Percentiles rank a stretch among this genome's conserved stretches.
phyloP scores from a whole-genome alignment of 1,140 invertebrate genomes.

The Temnothorax nylanderi region DNA sequence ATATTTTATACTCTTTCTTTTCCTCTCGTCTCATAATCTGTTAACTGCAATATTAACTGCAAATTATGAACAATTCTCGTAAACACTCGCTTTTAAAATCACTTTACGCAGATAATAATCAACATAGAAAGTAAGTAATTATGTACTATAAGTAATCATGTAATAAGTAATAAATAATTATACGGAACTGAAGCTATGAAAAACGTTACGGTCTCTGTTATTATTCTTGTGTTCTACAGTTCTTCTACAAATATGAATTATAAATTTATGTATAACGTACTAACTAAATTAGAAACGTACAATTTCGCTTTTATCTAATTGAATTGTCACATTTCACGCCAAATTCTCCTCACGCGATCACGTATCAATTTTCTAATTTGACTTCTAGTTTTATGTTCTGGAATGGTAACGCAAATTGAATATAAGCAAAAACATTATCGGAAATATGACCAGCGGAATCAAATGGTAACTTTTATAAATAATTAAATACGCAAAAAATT shows the following conservation, averaged over 20 bases:
- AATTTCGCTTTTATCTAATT: background rate
- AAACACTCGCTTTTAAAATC: background rate
- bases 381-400: background rate
- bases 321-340: background rate
- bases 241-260: background rate
- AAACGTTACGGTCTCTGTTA: background rate
- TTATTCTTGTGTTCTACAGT: background rate
- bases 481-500: background rate
- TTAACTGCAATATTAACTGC: background rate
- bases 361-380: background rate
- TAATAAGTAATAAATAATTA: too few species aligned
- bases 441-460: background rate
- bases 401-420: background rate
- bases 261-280: background rate
- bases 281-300: background rate
- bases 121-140: background rate
- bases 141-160: background rate
- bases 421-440: background rate
- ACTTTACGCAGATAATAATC: background rate
- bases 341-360: background rate
- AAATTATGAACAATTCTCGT: background rate
- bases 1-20: background rate
- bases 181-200: background rate
- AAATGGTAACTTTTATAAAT: background rate
- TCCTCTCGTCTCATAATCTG: background rate